A percentile compares a stretch with the other conserved stretches of the same genome.
Conservation (phyloP, 2,113 vertebrate genomes). For the Corythornis vintsioides region DNA sequence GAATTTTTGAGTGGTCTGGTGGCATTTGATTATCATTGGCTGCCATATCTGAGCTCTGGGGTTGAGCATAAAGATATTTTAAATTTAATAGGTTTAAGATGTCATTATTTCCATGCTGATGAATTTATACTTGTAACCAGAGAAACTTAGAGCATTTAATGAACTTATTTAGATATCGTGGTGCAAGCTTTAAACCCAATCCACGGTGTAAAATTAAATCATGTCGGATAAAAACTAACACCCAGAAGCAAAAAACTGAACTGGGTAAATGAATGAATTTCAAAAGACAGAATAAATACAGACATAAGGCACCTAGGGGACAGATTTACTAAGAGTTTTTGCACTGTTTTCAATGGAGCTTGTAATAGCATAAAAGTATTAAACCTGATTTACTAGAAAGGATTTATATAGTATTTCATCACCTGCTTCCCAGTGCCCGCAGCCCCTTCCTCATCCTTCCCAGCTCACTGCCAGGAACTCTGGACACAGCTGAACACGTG, state of each 20-base stretch:
- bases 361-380: slow-evolving; percentile 61
- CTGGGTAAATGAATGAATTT: slow-evolving; percentile 66
- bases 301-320: slow-evolving; percentile 60
- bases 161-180: slow-evolving; percentile 67
- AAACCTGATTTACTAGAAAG: slow-evolving; percentile 69
- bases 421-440: neutral
- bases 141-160: slow-evolving; percentile 70
- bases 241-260: slow-evolving; percentile 54
- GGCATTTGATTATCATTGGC: slow-evolving; percentile 73
- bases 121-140: slow-evolving; percentile 70
- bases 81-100: slow-evolving; percentile 74
- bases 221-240: slow-evolving; percentile 70
- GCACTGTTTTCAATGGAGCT: slow-evolving; percentile 62
- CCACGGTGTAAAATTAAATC: slow-evolving; percentile 68
- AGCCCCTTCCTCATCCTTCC: neutral
- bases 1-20: slow-evolving; percentile 68
- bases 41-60: slow-evolving; percentile 66
- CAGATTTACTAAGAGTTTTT: slow-evolving; percentile 68
- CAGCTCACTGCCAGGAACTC: neutral
- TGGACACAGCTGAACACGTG: neutral
- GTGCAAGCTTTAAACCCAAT: slow-evolving; percentile 49
- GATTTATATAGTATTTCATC: slow-evolving; percentile 46
- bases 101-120: slow-evolving; percentile 71
- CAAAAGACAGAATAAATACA: slow-evolving; percentile 71
- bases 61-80: slow-evolving; percentile 70